Conservation (phyloP, 2,888 invertebrate species). For the Dorcus parallelipipedus region DNA sequence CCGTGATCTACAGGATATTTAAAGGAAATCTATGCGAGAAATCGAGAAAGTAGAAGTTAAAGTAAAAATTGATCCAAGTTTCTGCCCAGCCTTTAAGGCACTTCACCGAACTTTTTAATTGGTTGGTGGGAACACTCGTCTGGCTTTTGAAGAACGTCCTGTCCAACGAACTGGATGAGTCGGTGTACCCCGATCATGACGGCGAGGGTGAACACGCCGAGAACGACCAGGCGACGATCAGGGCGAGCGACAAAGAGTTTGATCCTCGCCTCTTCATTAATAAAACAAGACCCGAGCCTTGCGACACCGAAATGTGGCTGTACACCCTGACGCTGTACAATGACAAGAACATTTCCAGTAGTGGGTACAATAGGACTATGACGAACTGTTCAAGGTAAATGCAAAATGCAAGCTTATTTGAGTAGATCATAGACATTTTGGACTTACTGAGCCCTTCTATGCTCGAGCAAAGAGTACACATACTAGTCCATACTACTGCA, state of each 20-base stretch:
- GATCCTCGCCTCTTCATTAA: constrained; percentile 62
- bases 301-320: constrained; percentile 66
- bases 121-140: constrained; percentile 57
- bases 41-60: too few species aligned
- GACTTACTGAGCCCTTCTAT: too few species aligned
- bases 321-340: constrained; percentile 44
- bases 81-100: constrained; percentile 57
- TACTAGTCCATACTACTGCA: too few species aligned
- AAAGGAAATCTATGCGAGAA: too few species aligned
- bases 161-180: constrained; percentile 52
- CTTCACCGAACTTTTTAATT: constrained; percentile 55
- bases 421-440: not conserved
- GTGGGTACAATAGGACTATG: constrained; percentile 44
- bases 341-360: constrained; percentile 39
- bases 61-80: too few species aligned
- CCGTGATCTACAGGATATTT: too few species aligned
- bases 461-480: too few species aligned
- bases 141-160: constrained; percentile 59
- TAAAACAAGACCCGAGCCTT: constrained; percentile 79
- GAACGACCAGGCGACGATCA: not conserved
- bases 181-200: constrained; percentile 28
- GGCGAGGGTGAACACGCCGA: constrained; percentile 22
- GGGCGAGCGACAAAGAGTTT: constrained; percentile 45
- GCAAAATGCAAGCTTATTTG: not conserved
- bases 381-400: constrained; percentile 40